phyloP scores from a whole-genome alignment of 2,113 vertebrate species.

The Malurus melanocephalus region DNA sequence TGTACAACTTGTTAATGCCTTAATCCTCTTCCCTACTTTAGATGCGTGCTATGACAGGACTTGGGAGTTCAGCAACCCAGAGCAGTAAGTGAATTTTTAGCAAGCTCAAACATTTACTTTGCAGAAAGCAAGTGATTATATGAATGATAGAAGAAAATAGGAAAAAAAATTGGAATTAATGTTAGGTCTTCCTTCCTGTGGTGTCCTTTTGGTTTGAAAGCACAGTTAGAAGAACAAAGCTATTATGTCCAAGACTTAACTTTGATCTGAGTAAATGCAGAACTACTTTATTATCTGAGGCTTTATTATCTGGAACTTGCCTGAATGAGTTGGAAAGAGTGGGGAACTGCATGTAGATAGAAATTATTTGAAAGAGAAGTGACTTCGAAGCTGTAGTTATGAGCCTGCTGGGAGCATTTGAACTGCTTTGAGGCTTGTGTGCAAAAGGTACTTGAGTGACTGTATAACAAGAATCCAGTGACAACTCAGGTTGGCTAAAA shows the following conservation, averaged over 20 bases:
- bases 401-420: not conserved
- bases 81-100: not conserved
- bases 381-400: not conserved
- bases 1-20: conserved; percentile 47
- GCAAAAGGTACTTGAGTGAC: not conserved
- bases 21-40: conserved; percentile 44
- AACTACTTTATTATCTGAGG: not conserved
- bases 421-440: not conserved
- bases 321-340: not conserved
- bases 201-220: not conserved
- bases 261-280: not conserved
- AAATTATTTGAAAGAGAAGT: not conserved
- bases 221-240: not conserved
- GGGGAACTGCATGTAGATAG: not conserved
- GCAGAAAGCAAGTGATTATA: not conserved
- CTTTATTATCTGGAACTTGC: not conserved
- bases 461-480: not conserved
- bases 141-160: not conserved
- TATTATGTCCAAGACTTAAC: not conserved
- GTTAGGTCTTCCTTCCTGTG: not conserved
- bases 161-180: not conserved
- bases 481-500: not conserved
- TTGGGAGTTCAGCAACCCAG: not conserved
- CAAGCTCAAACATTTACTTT: not conserved
- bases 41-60: not conserved